A percentile compares a stretch with the other conserved stretches of the same genome.
Conservation (phyloP, 2,888 invertebrate genomes). For the Isoperla grammatica region DNA sequence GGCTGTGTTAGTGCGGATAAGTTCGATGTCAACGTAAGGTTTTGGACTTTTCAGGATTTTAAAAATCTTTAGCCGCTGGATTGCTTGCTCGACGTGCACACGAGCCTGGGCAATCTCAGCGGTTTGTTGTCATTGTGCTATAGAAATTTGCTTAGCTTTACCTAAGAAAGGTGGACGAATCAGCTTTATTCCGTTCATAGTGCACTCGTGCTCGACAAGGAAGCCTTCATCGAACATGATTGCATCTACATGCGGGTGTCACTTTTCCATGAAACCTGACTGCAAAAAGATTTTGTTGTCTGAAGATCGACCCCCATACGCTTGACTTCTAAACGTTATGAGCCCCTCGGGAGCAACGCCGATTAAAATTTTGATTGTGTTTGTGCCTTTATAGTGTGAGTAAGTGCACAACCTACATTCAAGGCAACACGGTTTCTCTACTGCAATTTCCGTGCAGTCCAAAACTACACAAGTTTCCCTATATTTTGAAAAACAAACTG, state of each 20-base stretch:
- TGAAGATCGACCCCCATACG: background rate
- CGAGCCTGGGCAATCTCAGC: no score
- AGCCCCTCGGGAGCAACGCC: background rate
- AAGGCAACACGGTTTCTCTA: background rate
- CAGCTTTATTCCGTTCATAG: conserved; percentile 22
- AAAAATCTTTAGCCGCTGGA: no score
- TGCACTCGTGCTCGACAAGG: conserved; percentile 15
- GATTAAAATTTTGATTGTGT: background rate
- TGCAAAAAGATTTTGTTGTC: background rate
- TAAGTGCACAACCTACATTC: background rate
- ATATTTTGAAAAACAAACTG: background rate
- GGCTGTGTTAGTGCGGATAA: no score
- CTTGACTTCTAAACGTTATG: background rate
- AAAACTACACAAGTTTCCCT: background rate
- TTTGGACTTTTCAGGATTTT: no score
- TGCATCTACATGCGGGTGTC: conserved; percentile 23
- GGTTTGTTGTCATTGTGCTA: background rate
- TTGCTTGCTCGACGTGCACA: no score
- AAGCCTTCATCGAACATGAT: conserved; percentile 31
- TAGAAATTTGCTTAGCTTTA: conserved; percentile 26
- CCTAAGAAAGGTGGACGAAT: conserved; percentile 30
- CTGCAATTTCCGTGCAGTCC: background rate
- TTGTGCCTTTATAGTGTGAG: background rate
- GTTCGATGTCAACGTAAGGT: no score
- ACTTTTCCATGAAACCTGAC: background rate